Evolutionary conservation across 2,113 vertebrate genomes (phyloP), one percentile per base, ranked within the genome.

Genomic region (Sinocyclocheilus anophthalmus): DNA sequence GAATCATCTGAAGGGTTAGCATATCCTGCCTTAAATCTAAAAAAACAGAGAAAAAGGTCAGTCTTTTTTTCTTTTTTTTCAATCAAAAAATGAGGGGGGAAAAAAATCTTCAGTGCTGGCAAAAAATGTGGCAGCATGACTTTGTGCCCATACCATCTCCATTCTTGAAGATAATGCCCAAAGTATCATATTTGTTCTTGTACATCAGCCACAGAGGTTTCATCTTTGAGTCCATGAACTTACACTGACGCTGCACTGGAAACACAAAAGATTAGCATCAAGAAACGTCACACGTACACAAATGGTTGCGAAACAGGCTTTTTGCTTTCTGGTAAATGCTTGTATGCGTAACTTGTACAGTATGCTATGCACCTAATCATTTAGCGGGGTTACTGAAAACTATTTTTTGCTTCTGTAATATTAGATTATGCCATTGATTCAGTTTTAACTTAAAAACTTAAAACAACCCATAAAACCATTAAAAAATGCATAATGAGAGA

Each of bases 201-300:
- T 99, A 99, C 92, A 99, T 96, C 86, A 99, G 93, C 98, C 98
- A 99, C 9, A 99, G 91, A 0, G 98, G 98, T 90, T 99, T 99
- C 98, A 99, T 99, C 93, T 99, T 99, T 76, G 98, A 99, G 90
- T 99, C 97, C 98, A 99, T 99, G 85, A 97, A 99, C 88, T 97
- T 98, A 93, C 98, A 99, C 65, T 97, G 70, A n/a, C n/a, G 99
- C 97, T 90, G 96, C 94, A 50, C 98, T 99, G 91, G 91, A 69
- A 30, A 90, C 16, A 63, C 53, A 69, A 67, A 65, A 67, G 67
- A 24, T 5, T 90, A 88, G 84, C 10, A 70, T 0, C 86, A 16
- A 81, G 65, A 26, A 84, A 33, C 30, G 30, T 0, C 9, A 72
- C 30, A 16, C 53, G 12, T 1, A 24, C 14, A 30, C 53, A 22